Percentiles rank a stretch among this genome's conserved stretches.
These are phyloP conservation scores for Microcebus murinus DNA, from an alignment of 2,113 vertebrate species.

Conservation along the genomic window DNA sequence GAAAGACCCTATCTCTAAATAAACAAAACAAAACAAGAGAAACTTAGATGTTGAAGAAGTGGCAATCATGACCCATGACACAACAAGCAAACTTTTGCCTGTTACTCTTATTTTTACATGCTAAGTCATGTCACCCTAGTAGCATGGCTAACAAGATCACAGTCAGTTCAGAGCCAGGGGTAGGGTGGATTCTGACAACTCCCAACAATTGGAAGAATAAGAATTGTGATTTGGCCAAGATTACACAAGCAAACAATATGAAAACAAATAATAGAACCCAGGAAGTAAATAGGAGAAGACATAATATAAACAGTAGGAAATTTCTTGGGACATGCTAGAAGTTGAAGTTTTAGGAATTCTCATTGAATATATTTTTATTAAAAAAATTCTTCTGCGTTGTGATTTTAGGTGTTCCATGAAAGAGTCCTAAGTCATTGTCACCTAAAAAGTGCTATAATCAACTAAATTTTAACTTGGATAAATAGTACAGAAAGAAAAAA, in stretches of 20 bases:
- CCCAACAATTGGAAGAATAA: neutral
- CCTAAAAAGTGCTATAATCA: neutral
- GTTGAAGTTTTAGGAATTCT: neutral
- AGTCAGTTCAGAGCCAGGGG: neutral
- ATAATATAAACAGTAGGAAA: neutral
- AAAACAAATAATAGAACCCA: neutral
- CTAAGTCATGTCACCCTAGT: neutral
- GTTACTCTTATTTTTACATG: neutral
- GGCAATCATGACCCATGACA: neutral
- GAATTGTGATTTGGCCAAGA: neutral
- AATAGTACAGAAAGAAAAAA: neutral
- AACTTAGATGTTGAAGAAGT: neutral
- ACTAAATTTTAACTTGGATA: conserved; percentile 5
- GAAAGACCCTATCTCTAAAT: too few species aligned
- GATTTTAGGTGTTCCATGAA: neutral
- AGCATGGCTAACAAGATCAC: neutral
- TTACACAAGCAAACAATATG: neutral
- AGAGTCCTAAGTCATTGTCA: neutral
- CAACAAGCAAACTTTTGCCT: neutral
- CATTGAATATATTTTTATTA: neutral
- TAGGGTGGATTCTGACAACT: neutral
- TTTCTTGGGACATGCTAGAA: neutral
- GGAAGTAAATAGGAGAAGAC: neutral
- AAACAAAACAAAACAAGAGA: neutral
- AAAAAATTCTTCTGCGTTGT: neutral